Evolutionary conservation across 2,113 vertebrate species (phyloP).

Genomic region (Alethe castanea): DNA sequence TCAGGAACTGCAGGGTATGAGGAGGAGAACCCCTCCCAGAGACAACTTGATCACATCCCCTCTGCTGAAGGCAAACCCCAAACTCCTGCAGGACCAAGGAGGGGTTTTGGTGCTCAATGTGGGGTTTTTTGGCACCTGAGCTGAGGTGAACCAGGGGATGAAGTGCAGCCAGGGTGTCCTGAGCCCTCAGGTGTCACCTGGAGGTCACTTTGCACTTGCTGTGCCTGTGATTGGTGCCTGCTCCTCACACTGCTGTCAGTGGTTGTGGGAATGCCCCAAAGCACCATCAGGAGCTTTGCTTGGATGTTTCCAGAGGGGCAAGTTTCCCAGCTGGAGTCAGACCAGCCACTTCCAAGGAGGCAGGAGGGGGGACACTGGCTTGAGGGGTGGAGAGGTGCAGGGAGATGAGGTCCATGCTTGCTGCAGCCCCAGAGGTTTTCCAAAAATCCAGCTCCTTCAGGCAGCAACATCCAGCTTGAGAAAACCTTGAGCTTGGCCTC

Average conservation of each 20-base stretch:
- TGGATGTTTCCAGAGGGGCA: not conserved
- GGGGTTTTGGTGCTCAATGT: not conserved
- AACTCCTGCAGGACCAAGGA: not conserved
- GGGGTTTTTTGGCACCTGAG: not conserved
- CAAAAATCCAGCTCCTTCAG: not conserved
- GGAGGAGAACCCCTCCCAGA: not conserved
- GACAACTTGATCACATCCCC: rapidly evolving
- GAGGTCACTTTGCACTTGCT: not conserved
- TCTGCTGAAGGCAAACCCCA: not conserved
- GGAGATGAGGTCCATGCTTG: not conserved
- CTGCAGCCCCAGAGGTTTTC: not conserved
- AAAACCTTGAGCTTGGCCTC: not conserved
- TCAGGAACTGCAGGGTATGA: not conserved
- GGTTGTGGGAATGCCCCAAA: rapidly evolving
- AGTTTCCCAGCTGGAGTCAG: not conserved
- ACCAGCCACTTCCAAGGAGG: not conserved
- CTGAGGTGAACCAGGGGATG: not conserved
- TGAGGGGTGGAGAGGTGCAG: not conserved
- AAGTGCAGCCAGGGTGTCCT: not conserved
- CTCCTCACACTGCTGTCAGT: not conserved
- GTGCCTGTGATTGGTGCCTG: not conserved
- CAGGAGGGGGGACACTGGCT: not conserved
- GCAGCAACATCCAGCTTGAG: not conserved
- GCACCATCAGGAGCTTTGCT: not conserved
- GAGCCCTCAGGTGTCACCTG: not conserved